Base-by-base conservation (phyloP, 2,113 vertebrate genomes). In the Aphyosemion australe region DNA sequence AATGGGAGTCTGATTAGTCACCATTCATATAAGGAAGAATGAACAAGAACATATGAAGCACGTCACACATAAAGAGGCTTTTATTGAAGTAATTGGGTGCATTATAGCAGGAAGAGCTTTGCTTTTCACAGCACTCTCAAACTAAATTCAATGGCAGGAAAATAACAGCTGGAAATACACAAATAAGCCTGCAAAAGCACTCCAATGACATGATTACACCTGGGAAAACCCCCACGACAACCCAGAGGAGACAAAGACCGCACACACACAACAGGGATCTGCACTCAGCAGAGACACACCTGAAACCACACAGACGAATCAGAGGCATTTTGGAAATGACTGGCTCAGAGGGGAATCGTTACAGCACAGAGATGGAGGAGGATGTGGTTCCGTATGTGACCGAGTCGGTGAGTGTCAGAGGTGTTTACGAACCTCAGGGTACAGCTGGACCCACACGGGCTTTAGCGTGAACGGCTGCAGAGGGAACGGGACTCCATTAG, bases 401-500 rank as follows among this genome's bases (percentile, higher is more conserved):
- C 7, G 34, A 10, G 34, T 37, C 34, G 34, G 3, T 26, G 26
- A 26, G 26, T 26, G 26, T 26, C 26, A 26, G 34, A 37, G 34
- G 34, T 6, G 26, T 82, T 52, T 15, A 16, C 63, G 37, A 31
- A 80, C 68, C 79, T 65, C 0, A 5, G 80, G 64, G 84, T 61
- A 8, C 47, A 16, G 77, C 79, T 53, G 68, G 1, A 21, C 41
- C 26, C 41, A 6, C 4, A 4, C 20, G n/a, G 8, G 8, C 11
- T 66, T 76, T 59, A 77, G 53, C 37, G 7, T 26, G 43, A 21
- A 51, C 41, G 41, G 41, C 79, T 78, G 79, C 55, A 21, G 54
- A 55, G 51, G 72, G 63, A 71, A 48, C 56, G 37, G 58, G 57
- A 53, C 73, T 80, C 76, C 87, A 79, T 84, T 80, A 72, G 74